Evolutionary conservation across 1,140 invertebrate genomes (phyloP), one percentile per base, ranked within the genome.

Genomic region (Drosophila sucinea): DNA sequence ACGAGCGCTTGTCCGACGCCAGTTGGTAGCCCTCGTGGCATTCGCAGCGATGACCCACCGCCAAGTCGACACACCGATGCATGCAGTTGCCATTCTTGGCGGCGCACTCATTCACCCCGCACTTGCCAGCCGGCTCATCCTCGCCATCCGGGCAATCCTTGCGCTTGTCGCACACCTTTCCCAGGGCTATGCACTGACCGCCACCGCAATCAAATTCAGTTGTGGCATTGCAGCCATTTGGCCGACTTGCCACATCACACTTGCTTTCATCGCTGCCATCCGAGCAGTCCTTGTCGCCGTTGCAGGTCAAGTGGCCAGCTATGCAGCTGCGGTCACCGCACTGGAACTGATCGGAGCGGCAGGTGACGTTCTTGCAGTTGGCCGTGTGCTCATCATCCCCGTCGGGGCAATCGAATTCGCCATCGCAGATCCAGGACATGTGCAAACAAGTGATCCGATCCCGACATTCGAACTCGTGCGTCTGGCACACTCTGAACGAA

Each of bases 381-480:
- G 93, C 90, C 0, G 93, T 86, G 0, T 93, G 93, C 90, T 98
- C 97, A 89, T 98, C 97, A 0, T 94, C 95, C 4, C 96, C 96
- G 84, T 96, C 95, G 0, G 95, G 94, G 85, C 97, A 98, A 89
- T 98, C 97, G 4, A 92, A 93, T 70, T 96, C 95, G 0, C 97
- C 97, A 89, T 98, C 97, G 91, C 97, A 98, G 0, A 97, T 92
- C 96, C 96, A 98, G 3, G 93, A 94, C 27, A 93, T 94, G 78
- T 96, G 95, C 27, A 99, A 95, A 92, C 98, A 99, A 23, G 97
- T 97, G 38, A 97, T 93, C 25, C 94, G 94, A 92, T 97, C 97
- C 1, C 93, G 94, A 91, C 98, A 99, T 70, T 96, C 94, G 90
- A 97, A 99, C 82, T 98, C 96, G 11, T 92, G 93, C 2, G 91